Base-by-base conservation (phyloP, 1,140 invertebrate genomes). In the Sipha flava region DNA sequence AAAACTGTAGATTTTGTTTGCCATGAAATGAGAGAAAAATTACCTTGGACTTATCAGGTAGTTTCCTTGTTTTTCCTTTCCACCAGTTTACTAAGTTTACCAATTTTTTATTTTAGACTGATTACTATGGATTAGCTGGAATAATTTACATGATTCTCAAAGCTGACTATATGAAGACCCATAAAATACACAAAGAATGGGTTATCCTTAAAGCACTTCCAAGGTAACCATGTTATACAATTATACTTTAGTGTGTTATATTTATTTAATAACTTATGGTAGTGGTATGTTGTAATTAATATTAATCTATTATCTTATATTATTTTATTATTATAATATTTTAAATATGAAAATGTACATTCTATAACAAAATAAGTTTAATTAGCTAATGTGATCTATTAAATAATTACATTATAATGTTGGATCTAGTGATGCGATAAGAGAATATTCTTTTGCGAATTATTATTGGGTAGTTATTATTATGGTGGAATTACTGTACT, bases 21-120 rank as follows among this genome's bases (percentile, higher is more conserved):
- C 84, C 92, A 91, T 80, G 94, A 96, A 87, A 96, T 96, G 94
- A 89, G 90, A 83, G 93, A 94, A 81, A 88, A 91, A 52, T 90
- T 90, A 83, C 92, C 94, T 3, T 98, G 96, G 96, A 95, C 92
- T 40, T 97, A 95, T 85, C 95, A 97, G 86, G 87, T 89, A 81
- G n/a, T n/a, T n/a, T n/a, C n/a, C n/a, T n/a, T n/a, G n/a, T n/a
- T n/a, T n/a, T n/a, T n/a, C n/a, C n/a, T n/a, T n/a, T n/a, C n/a
- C n/a, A n/a, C n/a, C n/a, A n/a, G n/a, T n/a, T n/a, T n/a, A n/a
- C n/a, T n/a, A n/a, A n/a, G n/a, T n/a, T n/a, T n/a, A n/a, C n/a
- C n/a, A n/a, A n/a, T 75, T 43, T 81, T 77, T 70, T 43, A 80
- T 79, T 85, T 14, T 83, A 88, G 87, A 93, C 93, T 45, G 95